Evolutionary conservation across 2,888 invertebrate species (phyloP).

Genomic region (Macrophya alboannulata): DNA sequence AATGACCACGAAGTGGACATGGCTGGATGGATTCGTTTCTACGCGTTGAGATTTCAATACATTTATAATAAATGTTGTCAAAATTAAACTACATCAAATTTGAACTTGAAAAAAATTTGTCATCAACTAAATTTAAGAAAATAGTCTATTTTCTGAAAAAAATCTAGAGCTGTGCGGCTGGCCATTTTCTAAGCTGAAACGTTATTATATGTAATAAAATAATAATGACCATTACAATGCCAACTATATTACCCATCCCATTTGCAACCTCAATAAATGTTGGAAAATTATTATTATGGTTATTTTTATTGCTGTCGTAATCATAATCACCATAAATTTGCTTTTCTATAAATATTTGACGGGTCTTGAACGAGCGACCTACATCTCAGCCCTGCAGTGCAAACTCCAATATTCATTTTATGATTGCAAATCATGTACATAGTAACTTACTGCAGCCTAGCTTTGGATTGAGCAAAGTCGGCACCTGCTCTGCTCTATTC

Average conservation of each 20-base stretch:
- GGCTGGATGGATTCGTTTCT: neutral
- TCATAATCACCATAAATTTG: neutral
- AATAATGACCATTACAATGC: neutral
- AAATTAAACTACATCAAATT: neutral
- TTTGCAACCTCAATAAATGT: neutral
- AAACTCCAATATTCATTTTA: slow-evolving; percentile 29
- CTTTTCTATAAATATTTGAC: slow-evolving; percentile 9
- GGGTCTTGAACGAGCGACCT: neutral
- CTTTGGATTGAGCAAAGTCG: slow-evolving; percentile 23
- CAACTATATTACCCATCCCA: neutral
- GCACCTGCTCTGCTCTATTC: slow-evolving; percentile 26
- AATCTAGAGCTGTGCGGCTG: neutral
- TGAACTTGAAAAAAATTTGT: neutral
- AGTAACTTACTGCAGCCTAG: neutral
- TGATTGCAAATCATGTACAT: slow-evolving; percentile 20
- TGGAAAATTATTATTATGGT: neutral
- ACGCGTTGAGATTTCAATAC: too few species aligned
- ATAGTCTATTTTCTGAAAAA: neutral
- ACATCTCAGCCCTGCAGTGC: neutral
- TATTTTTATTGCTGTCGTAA: neutral
- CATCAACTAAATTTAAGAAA: neutral
- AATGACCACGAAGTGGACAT: neutral
- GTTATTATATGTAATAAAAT: neutral
- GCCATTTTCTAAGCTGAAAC: neutral
- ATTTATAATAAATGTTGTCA: neutral